Evolutionary conservation across 2,113 vertebrate genomes (phyloP).

Genomic region (Psittacara wagleri): DNA sequence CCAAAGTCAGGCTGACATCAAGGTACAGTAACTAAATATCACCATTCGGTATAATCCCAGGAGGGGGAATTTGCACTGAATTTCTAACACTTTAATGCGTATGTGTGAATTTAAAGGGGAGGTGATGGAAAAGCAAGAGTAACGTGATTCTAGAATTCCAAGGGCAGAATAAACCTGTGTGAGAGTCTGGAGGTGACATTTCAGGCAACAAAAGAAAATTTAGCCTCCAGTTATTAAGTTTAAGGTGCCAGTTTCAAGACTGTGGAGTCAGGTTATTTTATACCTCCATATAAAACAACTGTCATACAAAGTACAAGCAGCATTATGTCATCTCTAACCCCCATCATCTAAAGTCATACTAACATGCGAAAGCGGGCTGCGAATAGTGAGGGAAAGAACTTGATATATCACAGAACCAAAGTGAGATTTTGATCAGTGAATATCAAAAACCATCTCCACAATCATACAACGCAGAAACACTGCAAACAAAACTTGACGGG

Average conservation of each 20-base stretch:
- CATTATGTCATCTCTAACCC: not conserved
- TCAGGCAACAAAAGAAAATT: not conserved
- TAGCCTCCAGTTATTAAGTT: not conserved
- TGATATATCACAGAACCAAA: not conserved
- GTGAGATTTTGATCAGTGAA: not conserved
- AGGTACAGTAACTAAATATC: constrained; percentile 22
- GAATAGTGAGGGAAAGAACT: not conserved
- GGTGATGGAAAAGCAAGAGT: not conserved
- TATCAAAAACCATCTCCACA: not conserved
- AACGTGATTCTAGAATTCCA: not conserved
- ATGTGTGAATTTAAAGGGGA: not conserved
- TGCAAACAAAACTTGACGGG: not conserved
- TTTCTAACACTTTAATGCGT: not conserved
- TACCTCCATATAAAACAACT: not conserved
- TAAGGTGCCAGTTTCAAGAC: not conserved
- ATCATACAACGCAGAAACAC: rapidly evolving
- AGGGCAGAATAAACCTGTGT: not conserved
- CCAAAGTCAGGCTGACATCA: constrained; percentile 33
- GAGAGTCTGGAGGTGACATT: constrained; percentile 1
- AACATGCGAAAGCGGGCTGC: not conserved
- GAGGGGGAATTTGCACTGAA: not conserved
- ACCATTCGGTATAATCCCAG: not conserved
- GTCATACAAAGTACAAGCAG: not conserved
- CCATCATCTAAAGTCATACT: not conserved
- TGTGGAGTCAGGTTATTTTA: not conserved